Evolutionary conservation across 2,888 invertebrate genomes (phyloP).

Genomic region (Zelleria hepariella): DNA sequence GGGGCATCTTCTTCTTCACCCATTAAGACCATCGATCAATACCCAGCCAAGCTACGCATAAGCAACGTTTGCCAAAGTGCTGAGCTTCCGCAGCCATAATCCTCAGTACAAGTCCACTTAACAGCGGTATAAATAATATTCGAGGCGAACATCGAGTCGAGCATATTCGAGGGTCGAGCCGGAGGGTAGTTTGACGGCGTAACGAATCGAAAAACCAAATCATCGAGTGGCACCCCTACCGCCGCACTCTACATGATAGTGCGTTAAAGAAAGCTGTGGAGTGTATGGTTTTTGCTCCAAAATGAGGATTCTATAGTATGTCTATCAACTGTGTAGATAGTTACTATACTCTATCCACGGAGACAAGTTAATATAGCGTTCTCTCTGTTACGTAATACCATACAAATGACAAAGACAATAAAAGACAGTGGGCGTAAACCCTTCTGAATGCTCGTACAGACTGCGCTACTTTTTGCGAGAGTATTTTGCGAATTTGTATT

Average conservation of each 20-base stretch:
- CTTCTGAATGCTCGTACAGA: too few relatives aligned
- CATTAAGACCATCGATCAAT: background rate
- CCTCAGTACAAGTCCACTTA: slow-evolving; percentile 68
- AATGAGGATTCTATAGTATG: too few relatives aligned
- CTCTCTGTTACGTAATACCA: too few relatives aligned
- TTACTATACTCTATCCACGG: too few relatives aligned
- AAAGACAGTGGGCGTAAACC: too few relatives aligned
- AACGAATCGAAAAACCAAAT: slow-evolving; percentile 74
- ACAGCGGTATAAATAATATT: slow-evolving; percentile 73
- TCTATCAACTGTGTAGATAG: too few relatives aligned
- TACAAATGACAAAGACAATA: too few relatives aligned
- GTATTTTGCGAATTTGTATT: too few relatives aligned
- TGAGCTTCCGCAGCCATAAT: slow-evolving; percentile 59
- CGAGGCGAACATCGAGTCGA: slow-evolving; percentile 54
- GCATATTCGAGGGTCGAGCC: slow-evolving; percentile 64
- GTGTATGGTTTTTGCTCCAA: too few relatives aligned
- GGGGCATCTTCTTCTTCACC: background rate
- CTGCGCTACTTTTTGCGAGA: too few relatives aligned
- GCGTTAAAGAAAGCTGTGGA: slow-evolving; percentile 37
- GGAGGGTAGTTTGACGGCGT: slow-evolving; percentile 72
- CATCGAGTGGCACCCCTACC: slow-evolving; percentile 70
- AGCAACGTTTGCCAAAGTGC: slow-evolving; percentile 68
- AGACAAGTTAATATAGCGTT: too few relatives aligned
- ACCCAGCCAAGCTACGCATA: slow-evolving; percentile 36
- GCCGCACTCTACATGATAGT: slow-evolving; percentile 67